Evolutionary conservation across 2,797 vertebrate species (phyloP).

Genomic region (Sebastes matsubarae): DNA sequence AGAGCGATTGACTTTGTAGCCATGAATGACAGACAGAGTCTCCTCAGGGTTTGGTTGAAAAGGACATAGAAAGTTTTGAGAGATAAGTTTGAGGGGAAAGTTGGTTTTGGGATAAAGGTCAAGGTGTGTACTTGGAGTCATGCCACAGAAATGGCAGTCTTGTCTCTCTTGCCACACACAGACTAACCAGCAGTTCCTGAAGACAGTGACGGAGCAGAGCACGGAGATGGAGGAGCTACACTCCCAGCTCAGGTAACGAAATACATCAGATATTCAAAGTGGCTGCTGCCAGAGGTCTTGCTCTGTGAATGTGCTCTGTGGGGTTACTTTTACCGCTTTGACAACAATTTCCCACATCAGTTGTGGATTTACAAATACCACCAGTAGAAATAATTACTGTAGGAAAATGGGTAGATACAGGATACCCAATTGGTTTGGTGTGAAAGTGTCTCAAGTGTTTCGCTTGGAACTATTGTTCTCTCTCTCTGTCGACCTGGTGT

Average conservation of each 20-base stretch:
- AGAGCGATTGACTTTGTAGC: constrained; percentile 23
- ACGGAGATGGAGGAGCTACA: constrained; percentile 87
- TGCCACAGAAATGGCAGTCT: constrained; percentile 65
- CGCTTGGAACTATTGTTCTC: neutral
- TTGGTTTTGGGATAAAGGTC: constrained; percentile 15
- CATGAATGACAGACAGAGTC: constrained; percentile 13
- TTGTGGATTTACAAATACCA: neutral
- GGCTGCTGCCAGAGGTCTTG: neutral
- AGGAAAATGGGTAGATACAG: neutral
- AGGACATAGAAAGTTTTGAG: constrained; percentile 8
- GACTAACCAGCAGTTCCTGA: constrained; percentile 91
- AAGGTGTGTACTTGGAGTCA: constrained; percentile 43
- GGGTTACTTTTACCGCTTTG: neutral
- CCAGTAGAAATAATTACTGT: neutral
- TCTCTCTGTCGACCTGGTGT: constrained; percentile 3
- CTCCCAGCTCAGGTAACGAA: constrained; percentile 88
- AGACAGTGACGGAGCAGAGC: constrained; percentile 88
- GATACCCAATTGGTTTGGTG: neutral
- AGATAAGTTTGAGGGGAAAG: neutral
- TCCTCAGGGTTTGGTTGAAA: constrained; percentile 16
- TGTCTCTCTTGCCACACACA: constrained; percentile 82
- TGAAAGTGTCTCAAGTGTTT: neutral
- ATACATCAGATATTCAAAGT: neutral
- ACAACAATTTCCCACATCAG: neutral
- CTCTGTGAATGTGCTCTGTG: neutral